These are phyloP conservation scores for Cryptocephalus primarius DNA, from an alignment of 2,888 invertebrate species.

Conservation along the genomic window DNA sequence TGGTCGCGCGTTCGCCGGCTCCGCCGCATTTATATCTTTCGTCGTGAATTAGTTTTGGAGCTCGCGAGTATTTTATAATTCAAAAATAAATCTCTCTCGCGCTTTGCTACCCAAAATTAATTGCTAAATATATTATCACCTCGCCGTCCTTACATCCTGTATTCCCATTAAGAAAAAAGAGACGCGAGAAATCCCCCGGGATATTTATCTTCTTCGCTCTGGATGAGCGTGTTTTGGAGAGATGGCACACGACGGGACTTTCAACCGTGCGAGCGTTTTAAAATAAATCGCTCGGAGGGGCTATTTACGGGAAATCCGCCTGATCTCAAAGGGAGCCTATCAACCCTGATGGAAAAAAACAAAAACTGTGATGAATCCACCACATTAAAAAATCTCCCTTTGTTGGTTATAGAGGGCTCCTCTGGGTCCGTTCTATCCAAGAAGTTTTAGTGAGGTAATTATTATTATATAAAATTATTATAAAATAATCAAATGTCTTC, in stretches of 20 bases:
- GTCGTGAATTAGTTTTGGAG: conserved; percentile 29
- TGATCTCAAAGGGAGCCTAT: too few species aligned
- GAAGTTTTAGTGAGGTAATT: too few species aligned
- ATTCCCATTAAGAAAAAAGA: conserved; percentile 12
- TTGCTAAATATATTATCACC: conserved; percentile 26
- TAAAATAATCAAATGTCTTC: too few species aligned
- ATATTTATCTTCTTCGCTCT: not conserved
- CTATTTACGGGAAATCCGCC: too few species aligned
- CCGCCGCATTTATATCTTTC: conserved; percentile 28
- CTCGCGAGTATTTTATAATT: conserved; percentile 26
- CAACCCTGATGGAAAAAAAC: too few species aligned
- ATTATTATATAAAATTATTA: too few species aligned
- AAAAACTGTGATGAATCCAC: too few species aligned
- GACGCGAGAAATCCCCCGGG: conserved; percentile 7
- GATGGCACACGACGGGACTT: not conserved
- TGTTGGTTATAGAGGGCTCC: too few species aligned
- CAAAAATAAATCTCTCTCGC: conserved; percentile 28
- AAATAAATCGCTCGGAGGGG: too few species aligned
- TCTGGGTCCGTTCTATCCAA: too few species aligned
- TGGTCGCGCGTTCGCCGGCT: conserved; percentile 16
- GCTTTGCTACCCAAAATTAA: conserved; percentile 26
- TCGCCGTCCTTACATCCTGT: conserved; percentile 13
- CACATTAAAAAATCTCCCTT: too few species aligned
- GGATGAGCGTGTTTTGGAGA: conserved; percentile 1
- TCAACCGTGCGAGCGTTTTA: too few species aligned